Percentiles rank a stretch among this genome's conserved stretches.
These are phyloP conservation scores for Lutjanus argentimaculatus DNA, from an alignment of 2,797 vertebrate genomes.

Conservation along the genomic window DNA sequence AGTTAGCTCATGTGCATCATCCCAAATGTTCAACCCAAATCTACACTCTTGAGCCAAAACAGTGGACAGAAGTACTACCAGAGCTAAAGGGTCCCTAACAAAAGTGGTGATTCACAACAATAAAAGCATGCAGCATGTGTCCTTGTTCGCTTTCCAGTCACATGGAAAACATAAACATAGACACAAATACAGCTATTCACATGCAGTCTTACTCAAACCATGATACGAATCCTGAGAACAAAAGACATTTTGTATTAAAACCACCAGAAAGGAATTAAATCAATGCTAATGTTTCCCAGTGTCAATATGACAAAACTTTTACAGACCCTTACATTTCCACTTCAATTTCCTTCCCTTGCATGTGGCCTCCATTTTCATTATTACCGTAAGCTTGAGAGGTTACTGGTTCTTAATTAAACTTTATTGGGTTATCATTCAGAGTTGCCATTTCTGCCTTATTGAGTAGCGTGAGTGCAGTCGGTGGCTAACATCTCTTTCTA, in stretches of 20 bases:
- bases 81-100: neutral
- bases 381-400: conserved; percentile 77
- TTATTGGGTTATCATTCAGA: conserved; percentile 82
- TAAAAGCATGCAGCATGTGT: neutral
- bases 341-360: conserved; percentile 78
- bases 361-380: conserved; percentile 74
- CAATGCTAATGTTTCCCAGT: conserved; percentile 28
- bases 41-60: neutral
- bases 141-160: neutral
- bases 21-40: neutral
- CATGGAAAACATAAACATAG: neutral
- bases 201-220: conserved; percentile 4
- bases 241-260: conserved; percentile 24
- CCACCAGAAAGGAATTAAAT: conserved; percentile 30
- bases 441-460: conserved; percentile 70
- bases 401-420: conserved; percentile 84
- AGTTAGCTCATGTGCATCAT: neutral
- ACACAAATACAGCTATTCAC: conserved; percentile 11
- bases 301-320: conserved; percentile 63
- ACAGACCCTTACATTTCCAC: conserved; percentile 58
- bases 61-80: neutral
- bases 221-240: neutral
- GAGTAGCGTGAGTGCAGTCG: conserved; percentile 58
- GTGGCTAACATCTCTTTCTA: conserved; percentile 33
- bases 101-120: neutral